Base-by-base conservation (phyloP, 2,888 invertebrate genomes). In the Campoplex nolae region DNA sequence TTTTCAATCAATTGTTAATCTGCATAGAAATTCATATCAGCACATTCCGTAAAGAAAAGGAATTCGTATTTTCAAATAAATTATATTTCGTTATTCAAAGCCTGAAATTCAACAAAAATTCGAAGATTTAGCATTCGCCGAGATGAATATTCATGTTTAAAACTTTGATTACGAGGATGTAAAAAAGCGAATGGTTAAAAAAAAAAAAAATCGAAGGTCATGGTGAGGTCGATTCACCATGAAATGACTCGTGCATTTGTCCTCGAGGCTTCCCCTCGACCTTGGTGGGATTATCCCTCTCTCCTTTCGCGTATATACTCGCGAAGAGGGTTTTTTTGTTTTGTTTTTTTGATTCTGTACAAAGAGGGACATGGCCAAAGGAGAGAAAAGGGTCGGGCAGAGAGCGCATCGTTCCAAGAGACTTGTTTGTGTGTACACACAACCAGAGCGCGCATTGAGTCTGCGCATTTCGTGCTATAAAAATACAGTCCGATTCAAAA, bases 381-480 rank as follows among this genome's bases (percentile, higher is more conserved):
- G 38, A 68, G 74, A 68, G 70, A 32, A 62, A 42, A 81, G 62
- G 78, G 76, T 67, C 80, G 90, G 79, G 82, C 89, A 81, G 85
- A 85, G 86, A 86, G 88, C 23, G 77, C 48, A 77, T 67, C 67
- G 67, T 35, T 48, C 45, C 11, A n/a, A 79, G 65, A 70, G 71
- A 79, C 65, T 74, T 51, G 62, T 48, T 54, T 32, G 35, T 67
- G 68, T 45, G 65, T 35, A 75, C 51, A 89, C 88, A 89, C 88
- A 84, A 88, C 89, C 75, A 89, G 90, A 38, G 38, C 6, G 38
- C 38, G 38, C 38, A 38, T 90, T 88, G 90, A 91, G 91, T 89
- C 90, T 91, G 91, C 91, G 91, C 90, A 88, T 83, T 88, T 84
- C 70, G 68, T 70, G 68, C 65, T 79, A 3, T 42, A 56, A 73